Base-by-base conservation (phyloP, 2,888 invertebrate genomes). In the Chouioia cunea region DNA sequence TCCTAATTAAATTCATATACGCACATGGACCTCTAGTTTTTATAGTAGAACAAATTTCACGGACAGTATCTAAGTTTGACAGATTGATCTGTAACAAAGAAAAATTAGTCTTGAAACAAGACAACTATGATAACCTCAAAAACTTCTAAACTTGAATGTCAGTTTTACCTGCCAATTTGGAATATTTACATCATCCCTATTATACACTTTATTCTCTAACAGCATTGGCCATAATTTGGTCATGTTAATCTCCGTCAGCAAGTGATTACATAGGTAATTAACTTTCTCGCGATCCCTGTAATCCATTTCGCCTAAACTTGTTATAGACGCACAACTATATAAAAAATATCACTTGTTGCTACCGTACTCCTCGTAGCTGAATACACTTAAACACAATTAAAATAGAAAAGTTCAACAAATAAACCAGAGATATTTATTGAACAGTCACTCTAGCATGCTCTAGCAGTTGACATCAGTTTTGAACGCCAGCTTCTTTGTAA, bases 21-120 rank as follows among this genome's bases (percentile, higher is more conserved):
- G 85, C 85, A 16, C 74, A 18, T 1, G 85, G 85, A 4, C 85
- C 85, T 67, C 85, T 77, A 2, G 81, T 84, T 72, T 80, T 83
- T 18, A 83, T 77, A 0, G 78, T 82, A 10, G 75, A 57, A 60
- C 77, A 77, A 46, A 84, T 79, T 14, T 82, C 81, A 4, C 71
- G 73, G 0, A 76, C 57, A 2, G 78, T 83, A 15, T 75, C 73
- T 15, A 18, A 1, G 2, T 73, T 63, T 0, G 57, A 56, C 16
- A 83, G 65, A 18, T 72, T 75, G 18, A 65, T 65, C 84, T 85
- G 64, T 8, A 78, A 75, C 15, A 44, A 12, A 66, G 54, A 48
- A 59, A 22, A 14, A n/a, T 48, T 23, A 12, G 2, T 27, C n/a
- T 44, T 27, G 15, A 44, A 16, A 44, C 16, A n/a, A n/a, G 16